Conservation (phyloP, 1,140 invertebrate species). For the Pristionchus pacificus region DNA sequence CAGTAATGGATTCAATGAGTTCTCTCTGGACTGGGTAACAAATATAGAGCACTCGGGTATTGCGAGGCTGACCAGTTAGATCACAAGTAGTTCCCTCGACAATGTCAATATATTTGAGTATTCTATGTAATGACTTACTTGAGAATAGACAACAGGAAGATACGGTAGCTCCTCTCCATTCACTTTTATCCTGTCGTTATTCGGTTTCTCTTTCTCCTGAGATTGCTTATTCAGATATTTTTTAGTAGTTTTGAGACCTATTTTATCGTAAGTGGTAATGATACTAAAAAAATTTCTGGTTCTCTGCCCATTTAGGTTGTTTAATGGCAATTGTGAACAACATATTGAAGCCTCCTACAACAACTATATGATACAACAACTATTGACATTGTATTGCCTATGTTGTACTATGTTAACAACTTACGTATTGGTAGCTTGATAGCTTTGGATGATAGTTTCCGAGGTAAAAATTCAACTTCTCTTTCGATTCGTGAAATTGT, state of each 20-base stretch:
- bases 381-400: too few species aligned
- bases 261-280: too few species aligned
- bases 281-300: too few species aligned
- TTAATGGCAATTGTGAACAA: background rate
- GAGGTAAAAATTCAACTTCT: conserved; percentile 18
- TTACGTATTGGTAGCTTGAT: too few species aligned
- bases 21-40: conserved; percentile 7
- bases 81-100: conserved; percentile 76
- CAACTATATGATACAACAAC: too few species aligned
- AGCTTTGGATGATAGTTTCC: conserved; percentile 22
- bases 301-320: too few species aligned
- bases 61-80: conserved; percentile 74
- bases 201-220: conserved; percentile 21
- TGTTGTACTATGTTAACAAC: too few species aligned
- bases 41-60: conserved; percentile 67
- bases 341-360: background rate
- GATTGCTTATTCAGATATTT: background rate
- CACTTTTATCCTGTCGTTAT: conserved; percentile 27
- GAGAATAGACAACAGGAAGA: conserved; percentile 30
- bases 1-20: background rate
- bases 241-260: too few species aligned
- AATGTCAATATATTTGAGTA: background rate
- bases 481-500: conserved; percentile 32
- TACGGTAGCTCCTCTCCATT: conserved; percentile 31
- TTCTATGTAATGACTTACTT: background rate